Conservation (phyloP, 2,888 invertebrate genomes). For the Mechanitis mazaeus region DNA sequence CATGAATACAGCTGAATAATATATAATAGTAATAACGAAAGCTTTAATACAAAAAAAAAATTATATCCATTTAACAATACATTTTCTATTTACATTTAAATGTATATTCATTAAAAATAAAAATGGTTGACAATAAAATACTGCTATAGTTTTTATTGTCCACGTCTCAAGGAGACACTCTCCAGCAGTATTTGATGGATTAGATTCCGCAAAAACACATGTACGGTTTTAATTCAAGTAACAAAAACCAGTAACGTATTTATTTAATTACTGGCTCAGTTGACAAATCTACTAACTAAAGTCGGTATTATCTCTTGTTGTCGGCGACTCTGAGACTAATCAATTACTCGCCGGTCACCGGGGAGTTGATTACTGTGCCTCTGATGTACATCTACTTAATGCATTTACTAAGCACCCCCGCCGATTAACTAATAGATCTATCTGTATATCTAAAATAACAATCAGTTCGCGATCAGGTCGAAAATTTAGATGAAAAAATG, state of each 20-base stretch:
- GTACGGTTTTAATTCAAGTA: constrained; percentile 42
- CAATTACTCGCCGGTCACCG: constrained; percentile 59
- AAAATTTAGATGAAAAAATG: too few species aligned
- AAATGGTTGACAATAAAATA: too few species aligned
- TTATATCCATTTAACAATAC: too few species aligned
- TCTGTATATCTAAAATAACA: not conserved
- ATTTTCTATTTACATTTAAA: not conserved
- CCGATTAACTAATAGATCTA: constrained; percentile 6
- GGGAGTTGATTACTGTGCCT: constrained; percentile 59
- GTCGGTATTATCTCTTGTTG: constrained; percentile 67
- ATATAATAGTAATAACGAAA: too few species aligned
- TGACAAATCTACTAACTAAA: constrained; percentile 71
- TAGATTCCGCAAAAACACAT: constrained; percentile 34
- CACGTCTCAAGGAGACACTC: not conserved
- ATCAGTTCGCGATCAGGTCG: too few species aligned
- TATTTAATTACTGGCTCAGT: constrained; percentile 69
- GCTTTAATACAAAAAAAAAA: too few species aligned
- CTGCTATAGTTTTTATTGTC: not conserved
- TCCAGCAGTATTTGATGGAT: constrained; percentile 21
- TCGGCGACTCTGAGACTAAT: constrained; percentile 68
- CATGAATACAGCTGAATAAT: too few species aligned
- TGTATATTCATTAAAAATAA: not conserved
- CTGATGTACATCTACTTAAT: constrained; percentile 35
- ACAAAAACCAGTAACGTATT: constrained; percentile 57
- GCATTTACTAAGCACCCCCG: constrained; percentile 10